Conservation (phyloP, 2,113 vertebrate species). For the Ceyx margarethae region DNA sequence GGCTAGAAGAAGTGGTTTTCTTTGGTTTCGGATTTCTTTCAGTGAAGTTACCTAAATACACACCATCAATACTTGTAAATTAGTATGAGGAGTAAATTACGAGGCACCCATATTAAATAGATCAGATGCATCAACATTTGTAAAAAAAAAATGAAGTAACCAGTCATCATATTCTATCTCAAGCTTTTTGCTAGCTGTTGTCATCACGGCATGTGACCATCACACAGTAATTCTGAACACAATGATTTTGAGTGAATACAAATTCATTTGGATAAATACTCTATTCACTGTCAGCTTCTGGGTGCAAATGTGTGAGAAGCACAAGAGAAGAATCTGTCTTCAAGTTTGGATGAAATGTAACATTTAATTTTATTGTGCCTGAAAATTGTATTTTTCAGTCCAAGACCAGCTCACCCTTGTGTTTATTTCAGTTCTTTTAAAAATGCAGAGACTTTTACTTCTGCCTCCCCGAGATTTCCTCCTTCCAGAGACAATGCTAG, state of each 20-base stretch:
- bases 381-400: not conserved
- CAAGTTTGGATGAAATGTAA: not conserved
- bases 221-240: not conserved
- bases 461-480: not conserved
- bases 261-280: not conserved
- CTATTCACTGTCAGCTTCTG: not conserved
- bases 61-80: fast-evolving
- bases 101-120: not conserved
- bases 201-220: fast-evolving
- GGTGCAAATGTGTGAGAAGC: not conserved
- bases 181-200: not conserved
- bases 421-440: not conserved
- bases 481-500: not conserved
- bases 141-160: not conserved
- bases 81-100: not conserved
- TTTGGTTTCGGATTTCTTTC: not conserved
- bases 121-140: not conserved
- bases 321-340: not conserved
- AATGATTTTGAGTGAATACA: not conserved
- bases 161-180: not conserved
- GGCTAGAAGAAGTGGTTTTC: not conserved
- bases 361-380: not conserved
- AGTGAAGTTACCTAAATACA: not conserved
- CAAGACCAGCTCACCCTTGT: not conserved
- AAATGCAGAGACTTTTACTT: not conserved